Percentiles rank a stretch among this genome's conserved stretches.
These are phyloP conservation scores for Heliconius erato DNA, from an alignment of 2,888 invertebrate species.

Conservation along the genomic window DNA sequence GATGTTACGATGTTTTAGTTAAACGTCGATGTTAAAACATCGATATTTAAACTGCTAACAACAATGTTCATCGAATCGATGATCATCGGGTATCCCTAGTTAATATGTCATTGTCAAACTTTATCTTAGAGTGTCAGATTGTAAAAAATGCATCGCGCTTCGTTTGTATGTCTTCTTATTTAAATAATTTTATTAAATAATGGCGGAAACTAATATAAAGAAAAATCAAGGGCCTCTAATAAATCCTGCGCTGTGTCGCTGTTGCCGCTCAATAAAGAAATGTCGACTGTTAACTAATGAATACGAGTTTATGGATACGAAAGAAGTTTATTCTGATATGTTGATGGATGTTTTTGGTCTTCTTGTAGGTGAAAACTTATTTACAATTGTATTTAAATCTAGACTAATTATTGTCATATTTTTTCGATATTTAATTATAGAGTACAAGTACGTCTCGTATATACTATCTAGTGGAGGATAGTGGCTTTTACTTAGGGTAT, in stretches of 20 bases:
- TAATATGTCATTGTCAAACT: constrained; percentile 24
- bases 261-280: constrained; percentile 79
- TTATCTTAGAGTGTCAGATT: constrained; percentile 13
- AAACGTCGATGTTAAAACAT: too few species aligned
- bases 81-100: not conserved
- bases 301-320: constrained; percentile 73
- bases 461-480: not conserved
- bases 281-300: constrained; percentile 74
- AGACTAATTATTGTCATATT: too few species aligned
- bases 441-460: too few species aligned
- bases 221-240: constrained; percentile 71
- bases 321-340: constrained; percentile 79
- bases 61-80: too few species aligned
- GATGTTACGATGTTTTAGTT: too few species aligned
- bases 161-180: not conserved
- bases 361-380: constrained; percentile 64
- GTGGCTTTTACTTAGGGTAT: too few species aligned
- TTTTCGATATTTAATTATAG: too few species aligned
- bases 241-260: constrained; percentile 76
- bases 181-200: constrained; percentile 33
- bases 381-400: not conserved
- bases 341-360: constrained; percentile 80
- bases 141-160: constrained; percentile 1
- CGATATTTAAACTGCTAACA: too few species aligned
- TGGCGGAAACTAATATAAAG: constrained; percentile 47